Conservation (phyloP, 2,113 vertebrate genomes). For the Urocynchramus pylzowi region DNA sequence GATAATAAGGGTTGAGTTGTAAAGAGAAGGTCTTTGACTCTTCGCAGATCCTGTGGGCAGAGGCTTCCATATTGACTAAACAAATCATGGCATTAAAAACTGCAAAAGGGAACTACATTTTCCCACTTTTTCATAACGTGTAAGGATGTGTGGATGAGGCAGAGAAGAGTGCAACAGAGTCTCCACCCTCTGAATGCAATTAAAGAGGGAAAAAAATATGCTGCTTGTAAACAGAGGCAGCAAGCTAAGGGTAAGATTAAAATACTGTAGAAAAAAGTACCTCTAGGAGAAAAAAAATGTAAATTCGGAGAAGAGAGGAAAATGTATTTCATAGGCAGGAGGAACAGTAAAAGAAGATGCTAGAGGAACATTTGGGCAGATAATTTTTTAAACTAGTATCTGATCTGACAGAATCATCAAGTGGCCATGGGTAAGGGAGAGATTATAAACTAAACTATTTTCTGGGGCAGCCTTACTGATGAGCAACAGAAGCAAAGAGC, state of each 20-base stretch:
- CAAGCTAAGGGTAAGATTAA: background rate
- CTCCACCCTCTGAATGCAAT: background rate
- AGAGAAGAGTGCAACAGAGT: background rate
- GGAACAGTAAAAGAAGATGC: background rate
- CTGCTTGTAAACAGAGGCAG: background rate
- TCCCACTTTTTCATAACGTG: background rate
- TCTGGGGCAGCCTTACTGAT: background rate
- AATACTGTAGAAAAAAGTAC: background rate
- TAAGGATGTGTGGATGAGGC: background rate
- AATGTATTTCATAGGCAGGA: background rate
- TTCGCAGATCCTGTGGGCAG: background rate
- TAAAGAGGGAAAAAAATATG: background rate
- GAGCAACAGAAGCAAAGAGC: background rate
- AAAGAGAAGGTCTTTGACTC: background rate
- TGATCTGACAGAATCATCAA: background rate
- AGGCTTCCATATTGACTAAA: background rate
- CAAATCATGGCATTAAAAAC: background rate
- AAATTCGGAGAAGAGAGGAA: background rate
- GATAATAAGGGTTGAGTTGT: background rate
- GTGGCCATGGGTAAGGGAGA: background rate
- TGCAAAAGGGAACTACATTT: background rate
- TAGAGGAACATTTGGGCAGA: background rate
- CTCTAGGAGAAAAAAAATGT: background rate
- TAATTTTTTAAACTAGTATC: background rate
- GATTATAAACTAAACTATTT: background rate